Percentiles rank a stretch among this genome's conserved stretches.
Conservation (phyloP, 2,797 vertebrate genomes). For the Ambastaia sidthimunki region DNA sequence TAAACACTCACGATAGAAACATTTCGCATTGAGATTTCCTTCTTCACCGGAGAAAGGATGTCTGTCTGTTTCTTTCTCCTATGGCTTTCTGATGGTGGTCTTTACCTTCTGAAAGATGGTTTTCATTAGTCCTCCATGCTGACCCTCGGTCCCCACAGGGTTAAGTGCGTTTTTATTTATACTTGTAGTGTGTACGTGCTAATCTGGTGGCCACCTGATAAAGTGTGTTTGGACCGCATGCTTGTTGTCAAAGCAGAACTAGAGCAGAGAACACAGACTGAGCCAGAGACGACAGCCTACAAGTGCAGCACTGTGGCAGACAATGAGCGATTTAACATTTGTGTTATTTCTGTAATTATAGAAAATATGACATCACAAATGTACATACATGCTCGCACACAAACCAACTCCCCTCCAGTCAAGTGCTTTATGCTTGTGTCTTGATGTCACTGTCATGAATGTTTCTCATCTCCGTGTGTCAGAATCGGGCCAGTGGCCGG, state of each 20-base stretch:
- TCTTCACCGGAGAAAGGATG: constrained; percentile 46
- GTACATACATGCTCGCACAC: constrained; percentile 50
- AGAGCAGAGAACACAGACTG: constrained; percentile 36
- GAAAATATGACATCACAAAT: constrained; percentile 38
- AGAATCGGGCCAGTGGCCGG: constrained; percentile 3
- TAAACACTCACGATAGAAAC: constrained; percentile 75
- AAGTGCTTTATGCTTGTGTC: constrained; percentile 72
- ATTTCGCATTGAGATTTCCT: constrained; percentile 64
- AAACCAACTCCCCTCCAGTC: constrained; percentile 49
- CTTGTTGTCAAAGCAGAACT: constrained; percentile 19
- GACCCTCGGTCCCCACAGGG: constrained; percentile 2
- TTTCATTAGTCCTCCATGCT: constrained; percentile 19
- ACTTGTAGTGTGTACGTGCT: constrained; percentile 30
- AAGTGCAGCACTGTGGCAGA: constrained; percentile 31
- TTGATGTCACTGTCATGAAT: constrained; percentile 29
- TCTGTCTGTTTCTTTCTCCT: not conserved
- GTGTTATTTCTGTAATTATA: constrained; percentile 51
- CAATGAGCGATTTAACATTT: not conserved
- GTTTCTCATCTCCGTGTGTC: constrained; percentile 4
- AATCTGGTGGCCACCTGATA: constrained; percentile 7
- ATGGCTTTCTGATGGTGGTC: constrained; percentile 24
- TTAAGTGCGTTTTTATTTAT: constrained; percentile 57
- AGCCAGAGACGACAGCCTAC: constrained; percentile 35
- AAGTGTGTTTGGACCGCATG: constrained; percentile 52
- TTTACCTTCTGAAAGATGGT: constrained; percentile 52